These are phyloP conservation scores for Onthophagus taurus DNA, from an alignment of 1,140 invertebrate genomes.

Conservation along the genomic window DNA sequence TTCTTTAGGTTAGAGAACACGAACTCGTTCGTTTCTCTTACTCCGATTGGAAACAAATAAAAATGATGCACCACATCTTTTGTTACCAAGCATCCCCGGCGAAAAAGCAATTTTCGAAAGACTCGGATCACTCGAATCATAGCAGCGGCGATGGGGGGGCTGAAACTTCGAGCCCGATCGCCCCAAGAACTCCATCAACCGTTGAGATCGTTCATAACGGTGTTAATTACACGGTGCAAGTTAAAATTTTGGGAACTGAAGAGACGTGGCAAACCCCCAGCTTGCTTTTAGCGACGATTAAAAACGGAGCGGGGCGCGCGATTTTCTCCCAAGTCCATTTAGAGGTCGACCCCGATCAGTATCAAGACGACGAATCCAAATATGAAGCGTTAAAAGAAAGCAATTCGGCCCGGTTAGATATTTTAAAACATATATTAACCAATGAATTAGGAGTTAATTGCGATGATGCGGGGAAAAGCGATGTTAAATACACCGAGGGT, in stretches of 20 bases:
- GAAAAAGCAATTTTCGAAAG: slow-evolving; percentile 66
- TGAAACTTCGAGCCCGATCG: slow-evolving; percentile 32
- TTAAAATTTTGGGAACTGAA: slow-evolving; percentile 68
- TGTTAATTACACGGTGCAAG: slow-evolving; percentile 55
- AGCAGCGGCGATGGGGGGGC: slow-evolving; percentile 29
- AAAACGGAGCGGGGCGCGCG: slow-evolving; percentile 53
- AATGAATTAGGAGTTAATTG: slow-evolving; percentile 62
- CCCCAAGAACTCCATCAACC: slow-evolving; percentile 44
- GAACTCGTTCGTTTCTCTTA: slow-evolving; percentile 75
- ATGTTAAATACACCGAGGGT: slow-evolving; percentile 49
- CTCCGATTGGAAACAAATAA: slow-evolving; percentile 69
- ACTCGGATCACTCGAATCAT: slow-evolving; percentile 35
- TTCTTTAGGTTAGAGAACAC: slow-evolving; percentile 57
- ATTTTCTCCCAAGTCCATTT: slow-evolving; percentile 74
- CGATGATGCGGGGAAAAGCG: slow-evolving; percentile 27
- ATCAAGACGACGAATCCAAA: slow-evolving; percentile 53
- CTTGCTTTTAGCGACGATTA: slow-evolving; percentile 58
- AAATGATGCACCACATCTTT: slow-evolving; percentile 78
- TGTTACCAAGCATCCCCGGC: slow-evolving; percentile 76
- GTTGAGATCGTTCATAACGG: slow-evolving; percentile 57
- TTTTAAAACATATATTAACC: slow-evolving; percentile 63
- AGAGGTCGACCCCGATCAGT: slow-evolving; percentile 52
- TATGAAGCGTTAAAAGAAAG: slow-evolving; percentile 50
- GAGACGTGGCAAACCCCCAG: slow-evolving; percentile 79
- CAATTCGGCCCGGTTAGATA: slow-evolving; percentile 60